Percentiles rank a stretch among this genome's conserved stretches.
These are phyloP conservation scores for Notarius lentiginosus DNA, from an alignment of 2,113 vertebrate genomes.

Conservation along the genomic window DNA sequence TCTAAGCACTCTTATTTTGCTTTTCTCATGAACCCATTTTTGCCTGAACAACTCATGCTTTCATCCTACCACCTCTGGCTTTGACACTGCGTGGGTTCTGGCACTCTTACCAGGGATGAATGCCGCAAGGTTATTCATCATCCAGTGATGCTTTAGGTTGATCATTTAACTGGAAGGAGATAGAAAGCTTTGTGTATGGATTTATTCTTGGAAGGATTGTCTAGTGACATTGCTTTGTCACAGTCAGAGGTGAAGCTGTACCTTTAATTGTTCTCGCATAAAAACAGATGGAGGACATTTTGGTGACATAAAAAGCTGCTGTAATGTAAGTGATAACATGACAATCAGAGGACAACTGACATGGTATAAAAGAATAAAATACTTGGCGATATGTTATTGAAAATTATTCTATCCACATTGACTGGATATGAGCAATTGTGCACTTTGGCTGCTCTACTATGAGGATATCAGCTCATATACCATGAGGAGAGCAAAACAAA, in stretches of 20 bases:
- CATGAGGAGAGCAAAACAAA: too few relatives aligned
- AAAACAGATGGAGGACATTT: background rate
- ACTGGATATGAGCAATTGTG: too few relatives aligned
- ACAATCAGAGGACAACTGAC: background rate
- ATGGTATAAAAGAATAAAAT: background rate
- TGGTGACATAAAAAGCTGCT: background rate
- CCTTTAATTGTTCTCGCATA: background rate
- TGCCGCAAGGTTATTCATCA: constrained; percentile 19
- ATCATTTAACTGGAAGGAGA: background rate
- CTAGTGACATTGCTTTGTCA: background rate
- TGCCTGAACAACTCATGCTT: background rate
- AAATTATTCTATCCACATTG: background rate
- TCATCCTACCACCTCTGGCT: constrained; percentile 9
- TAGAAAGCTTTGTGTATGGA: background rate
- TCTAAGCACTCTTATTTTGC: background rate
- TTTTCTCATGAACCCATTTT: background rate
- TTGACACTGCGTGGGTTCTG: constrained; percentile 12
- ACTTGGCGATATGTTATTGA: background rate
- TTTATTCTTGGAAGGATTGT: background rate
- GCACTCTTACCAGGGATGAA: background rate
- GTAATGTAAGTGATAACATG: background rate
- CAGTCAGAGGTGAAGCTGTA: background rate
- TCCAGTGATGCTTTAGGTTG: background rate
- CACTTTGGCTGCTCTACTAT: too few relatives aligned
- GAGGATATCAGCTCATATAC: too few relatives aligned